phyloP scores from a whole-genome alignment of 2,797 vertebrate species.

The Enteromius radiatus region DNA sequence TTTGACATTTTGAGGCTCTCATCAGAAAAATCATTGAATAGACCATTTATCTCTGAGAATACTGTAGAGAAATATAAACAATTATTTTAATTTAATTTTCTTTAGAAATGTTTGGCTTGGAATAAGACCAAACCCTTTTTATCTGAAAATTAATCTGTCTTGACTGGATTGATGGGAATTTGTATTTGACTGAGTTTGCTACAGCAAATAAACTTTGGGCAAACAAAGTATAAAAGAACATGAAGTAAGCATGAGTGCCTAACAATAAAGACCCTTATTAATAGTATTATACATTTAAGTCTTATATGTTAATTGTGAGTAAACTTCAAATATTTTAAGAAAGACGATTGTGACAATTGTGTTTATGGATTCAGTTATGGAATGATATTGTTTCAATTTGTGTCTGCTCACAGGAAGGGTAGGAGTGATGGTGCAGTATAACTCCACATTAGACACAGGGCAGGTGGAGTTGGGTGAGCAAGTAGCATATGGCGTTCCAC shows the following conservation, averaged over 20 bases:
- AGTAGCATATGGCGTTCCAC: constrained; percentile 87
- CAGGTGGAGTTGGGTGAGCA: constrained; percentile 92
- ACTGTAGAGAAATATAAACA: constrained; percentile 9
- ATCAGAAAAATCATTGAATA: constrained; percentile 14
- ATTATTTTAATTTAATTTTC: background rate
- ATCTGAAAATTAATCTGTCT: background rate
- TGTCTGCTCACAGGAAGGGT: constrained; percentile 81
- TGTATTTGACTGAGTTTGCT: background rate
- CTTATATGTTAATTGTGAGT: background rate
- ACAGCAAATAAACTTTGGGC: background rate
- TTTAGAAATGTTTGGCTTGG: constrained; percentile 31
- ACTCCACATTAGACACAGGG: constrained; percentile 94
- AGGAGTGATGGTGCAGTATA: constrained; percentile 86
- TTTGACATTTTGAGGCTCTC: constrained; percentile 29
- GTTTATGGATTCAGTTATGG: background rate
- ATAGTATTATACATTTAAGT: background rate
- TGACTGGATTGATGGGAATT: background rate
- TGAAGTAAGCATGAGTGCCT: background rate
- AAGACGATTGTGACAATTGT: background rate
- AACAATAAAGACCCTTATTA: background rate
- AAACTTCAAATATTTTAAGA: background rate
- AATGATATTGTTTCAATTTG: background rate
- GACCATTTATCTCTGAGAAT: constrained; percentile 11
- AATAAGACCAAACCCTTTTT: background rate
- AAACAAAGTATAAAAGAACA: constrained; percentile 1